Percentiles rank a stretch among this genome's conserved stretches.
phyloP scores from a whole-genome alignment of 2,797 vertebrate genomes.

The Telmatherina bonti region DNA sequence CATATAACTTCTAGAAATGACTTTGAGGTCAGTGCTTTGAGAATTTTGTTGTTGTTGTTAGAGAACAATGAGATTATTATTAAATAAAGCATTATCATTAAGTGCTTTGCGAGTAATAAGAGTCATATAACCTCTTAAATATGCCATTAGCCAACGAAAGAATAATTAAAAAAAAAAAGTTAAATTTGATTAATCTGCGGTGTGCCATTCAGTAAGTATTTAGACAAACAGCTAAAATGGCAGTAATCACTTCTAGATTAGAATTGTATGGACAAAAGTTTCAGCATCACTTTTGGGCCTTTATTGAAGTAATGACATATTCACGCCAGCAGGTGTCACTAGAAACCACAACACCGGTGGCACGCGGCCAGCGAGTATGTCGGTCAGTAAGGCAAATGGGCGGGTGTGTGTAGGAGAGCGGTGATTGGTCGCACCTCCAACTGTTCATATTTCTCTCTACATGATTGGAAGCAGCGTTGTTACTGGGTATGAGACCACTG shows the following conservation, averaged over 20 bases:
- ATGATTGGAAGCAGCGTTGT: slow-evolving; percentile 71
- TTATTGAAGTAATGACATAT: background rate
- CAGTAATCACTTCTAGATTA: too few species aligned
- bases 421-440: slow-evolving; percentile 82
- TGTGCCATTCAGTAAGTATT: too few species aligned
- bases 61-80: background rate
- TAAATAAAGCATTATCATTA: background rate
- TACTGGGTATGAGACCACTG: slow-evolving; percentile 60
- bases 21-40: background rate
- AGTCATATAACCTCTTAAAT: background rate
- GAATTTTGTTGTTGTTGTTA: background rate
- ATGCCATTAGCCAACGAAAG: too few species aligned
- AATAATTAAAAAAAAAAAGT: too few species aligned
- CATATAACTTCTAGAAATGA: background rate
- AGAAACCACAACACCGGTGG: slow-evolving; percentile 18
- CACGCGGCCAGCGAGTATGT: slow-evolving; percentile 39
- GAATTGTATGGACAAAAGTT: too few species aligned
- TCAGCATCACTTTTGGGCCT: too few species aligned
- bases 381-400: slow-evolving; percentile 78
- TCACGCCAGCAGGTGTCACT: slow-evolving; percentile 56
- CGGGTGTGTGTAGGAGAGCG: slow-evolving; percentile 51
- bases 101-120: background rate
- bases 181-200: too few species aligned
- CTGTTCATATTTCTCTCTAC: slow-evolving; percentile 58
- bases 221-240: too few species aligned